Evolutionary conservation across 2,113 vertebrate species (phyloP), one percentile per base, ranked within the genome.

Genomic region (Typhlomys cinereus): DNA sequence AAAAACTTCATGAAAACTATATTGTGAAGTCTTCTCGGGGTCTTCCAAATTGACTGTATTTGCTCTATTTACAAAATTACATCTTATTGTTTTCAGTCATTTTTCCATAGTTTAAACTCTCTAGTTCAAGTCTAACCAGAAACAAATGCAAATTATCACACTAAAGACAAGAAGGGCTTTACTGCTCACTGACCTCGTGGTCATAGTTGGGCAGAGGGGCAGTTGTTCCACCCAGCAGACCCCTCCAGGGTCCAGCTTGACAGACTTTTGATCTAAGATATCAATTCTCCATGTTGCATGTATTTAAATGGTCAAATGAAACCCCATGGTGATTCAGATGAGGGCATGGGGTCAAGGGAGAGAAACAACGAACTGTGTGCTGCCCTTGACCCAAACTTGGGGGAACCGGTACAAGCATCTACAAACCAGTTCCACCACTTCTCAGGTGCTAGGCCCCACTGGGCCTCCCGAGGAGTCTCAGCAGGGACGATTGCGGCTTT

Each of bases 1-100:
- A 70, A 44, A 76, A 64, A 36, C 7, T 36, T 85, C 91, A 39
- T 75, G 96, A 73, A 92, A 70, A 95, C 71, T 92, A 87, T 57
- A 14, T 81, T 89, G 7, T 75, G 71, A 18, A 48, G 31, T 21
- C 27, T 95, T 39, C 82, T 44, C 36, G 0, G 2, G 50, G 13
- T 78, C 69, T 88, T 76, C 61, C 39, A 85, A 66, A 64, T 64
- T 71, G 46, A 59, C 25, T 75, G 23, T 13, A 1, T 59, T 84
- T 41, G 48, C 61, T 86, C 52, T 67, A 11, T 20, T 84, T 39
- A 59, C 10, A 69, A 75, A 67, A 8, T n/a, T 41, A 71, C 62
- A 39, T 31, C 46, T 46, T 29, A 10, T 46, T 84, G 1, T 67
- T 76, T 48, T 46, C 54, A 67, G 1, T 81, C 18, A 64, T 34